Percentiles rank a stretch among this genome's conserved stretches.
These are phyloP conservation scores for Halichondria panicea DNA, from an alignment of 37 sponge, comb jelly and placozoan genomes.

Conservation along the genomic window DNA sequence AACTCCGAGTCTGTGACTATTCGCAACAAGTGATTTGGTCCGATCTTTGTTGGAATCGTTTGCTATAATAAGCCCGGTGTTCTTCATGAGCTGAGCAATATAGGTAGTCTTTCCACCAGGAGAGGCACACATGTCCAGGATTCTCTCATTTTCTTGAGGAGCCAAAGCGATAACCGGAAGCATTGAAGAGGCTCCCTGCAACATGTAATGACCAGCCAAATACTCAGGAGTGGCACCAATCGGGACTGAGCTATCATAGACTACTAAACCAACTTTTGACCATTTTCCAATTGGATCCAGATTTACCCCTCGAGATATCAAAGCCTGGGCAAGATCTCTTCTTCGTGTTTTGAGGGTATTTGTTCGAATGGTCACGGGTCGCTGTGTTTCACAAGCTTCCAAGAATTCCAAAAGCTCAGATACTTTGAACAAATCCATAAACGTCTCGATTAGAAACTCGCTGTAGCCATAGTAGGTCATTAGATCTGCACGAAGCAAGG, in stretches of 20 bases:
- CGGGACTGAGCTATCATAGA: constrained; percentile 95
- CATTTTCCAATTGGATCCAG: constrained; percentile 97
- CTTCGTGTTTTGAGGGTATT: constrained; percentile 94
- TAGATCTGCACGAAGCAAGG: constrained; percentile 71
- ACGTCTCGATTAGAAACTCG: constrained; percentile 78
- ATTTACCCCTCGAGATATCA: constrained; percentile 96
- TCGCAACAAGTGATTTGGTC: constrained; percentile 85
- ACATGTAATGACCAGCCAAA: constrained; percentile 97
- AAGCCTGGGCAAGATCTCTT: constrained; percentile 92
- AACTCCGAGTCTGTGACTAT: constrained; percentile 90
- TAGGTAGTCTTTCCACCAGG: constrained; percentile 99
- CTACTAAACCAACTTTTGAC: constrained; percentile 97
- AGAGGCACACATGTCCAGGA: constrained; percentile 98
- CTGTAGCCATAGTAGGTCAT: constrained; percentile 92
- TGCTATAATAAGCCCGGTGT: constrained; percentile 87
- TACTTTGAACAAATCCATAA: constrained; percentile 77
- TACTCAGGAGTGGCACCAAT: constrained; percentile 99
- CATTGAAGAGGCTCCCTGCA: constrained; percentile 97
- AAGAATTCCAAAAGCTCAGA: constrained; percentile 83
- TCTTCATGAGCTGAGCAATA: constrained; percentile 96
- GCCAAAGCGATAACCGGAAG: constrained; percentile 98
- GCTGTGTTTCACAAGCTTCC: constrained; percentile 90
- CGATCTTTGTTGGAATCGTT: constrained; percentile 93
- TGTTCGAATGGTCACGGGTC: constrained; percentile 95
- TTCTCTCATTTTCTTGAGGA: constrained; percentile 83